Evolutionary conservation across 1,140 invertebrate genomes (phyloP).

Genomic region (Dendrolimus kikuchii): DNA sequence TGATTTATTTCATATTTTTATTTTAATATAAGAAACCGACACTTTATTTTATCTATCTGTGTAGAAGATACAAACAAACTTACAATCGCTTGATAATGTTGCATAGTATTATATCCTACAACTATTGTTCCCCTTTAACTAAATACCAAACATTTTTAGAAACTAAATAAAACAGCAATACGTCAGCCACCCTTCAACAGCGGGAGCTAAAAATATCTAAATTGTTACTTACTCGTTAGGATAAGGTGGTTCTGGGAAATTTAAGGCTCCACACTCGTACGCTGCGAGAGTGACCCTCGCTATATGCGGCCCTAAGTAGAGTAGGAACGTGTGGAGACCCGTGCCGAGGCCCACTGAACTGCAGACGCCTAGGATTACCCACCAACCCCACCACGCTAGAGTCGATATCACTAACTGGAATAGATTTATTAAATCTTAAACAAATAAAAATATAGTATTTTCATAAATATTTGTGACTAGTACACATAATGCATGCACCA

Average conservation of each 20-base stretch:
- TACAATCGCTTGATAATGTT: too few species aligned
- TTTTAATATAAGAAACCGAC: too few species aligned
- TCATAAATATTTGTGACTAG: too few species aligned
- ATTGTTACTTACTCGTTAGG: conserved; percentile 80
- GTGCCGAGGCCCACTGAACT: conserved; percentile 98
- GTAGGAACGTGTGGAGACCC: conserved; percentile 97
- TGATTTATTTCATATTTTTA: too few species aligned
- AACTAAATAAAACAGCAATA: too few species aligned
- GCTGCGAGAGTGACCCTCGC: conserved; percentile 97
- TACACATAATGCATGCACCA: too few species aligned
- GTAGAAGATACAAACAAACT: too few species aligned
- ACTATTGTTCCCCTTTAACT: too few species aligned
- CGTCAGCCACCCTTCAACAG: too few species aligned
- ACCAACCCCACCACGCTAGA: conserved; percentile 79
- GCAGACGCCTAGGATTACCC: conserved; percentile 95
- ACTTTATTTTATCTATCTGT: too few species aligned
- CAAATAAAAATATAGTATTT: not conserved
- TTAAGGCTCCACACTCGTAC: conserved; percentile 94
- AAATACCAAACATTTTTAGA: too few species aligned
- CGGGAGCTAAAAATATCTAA: not conserved
- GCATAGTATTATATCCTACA: too few species aligned
- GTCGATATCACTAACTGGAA: conserved; percentile 37
- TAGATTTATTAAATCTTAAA: not conserved
- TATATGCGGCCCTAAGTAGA: conserved; percentile 96
- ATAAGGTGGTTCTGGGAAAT: conserved; percentile 95